Percentiles rank a stretch among this genome's conserved stretches.
Conservation (phyloP, 1,140 invertebrate genomes). For the Brachystomella parvula region DNA sequence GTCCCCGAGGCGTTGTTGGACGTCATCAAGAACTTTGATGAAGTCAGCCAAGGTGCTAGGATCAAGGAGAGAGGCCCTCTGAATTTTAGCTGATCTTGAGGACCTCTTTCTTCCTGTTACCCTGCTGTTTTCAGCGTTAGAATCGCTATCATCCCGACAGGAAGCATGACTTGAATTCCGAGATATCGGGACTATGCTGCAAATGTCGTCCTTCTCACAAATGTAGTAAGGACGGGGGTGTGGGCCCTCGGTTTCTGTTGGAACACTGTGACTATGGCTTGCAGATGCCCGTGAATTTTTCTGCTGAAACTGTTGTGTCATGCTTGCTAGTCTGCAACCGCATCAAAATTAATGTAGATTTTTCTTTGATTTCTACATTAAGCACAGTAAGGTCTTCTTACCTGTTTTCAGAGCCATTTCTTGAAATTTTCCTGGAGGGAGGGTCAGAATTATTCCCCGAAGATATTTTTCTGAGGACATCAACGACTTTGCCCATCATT, state of each 20-base stretch:
- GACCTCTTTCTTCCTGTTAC: not conserved
- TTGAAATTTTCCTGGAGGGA: conserved; percentile 28
- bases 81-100: not conserved
- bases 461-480: conserved; percentile 29
- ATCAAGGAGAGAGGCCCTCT: not conserved
- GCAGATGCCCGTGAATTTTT: too few species aligned
- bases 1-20: conserved; percentile 21
- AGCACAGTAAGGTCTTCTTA: not conserved
- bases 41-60: conserved; percentile 25
- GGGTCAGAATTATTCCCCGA: conserved; percentile 22
- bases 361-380: not conserved
- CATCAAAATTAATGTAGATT: too few species aligned
- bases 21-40: conserved; percentile 25
- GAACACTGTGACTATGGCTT: too few species aligned
- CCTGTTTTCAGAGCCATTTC: conserved; percentile 1
- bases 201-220: not conserved
- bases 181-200: not conserved
- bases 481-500: conserved; percentile 27
- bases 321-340: too few species aligned
- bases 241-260: not conserved
- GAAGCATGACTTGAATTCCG: not conserved
- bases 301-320: too few species aligned
- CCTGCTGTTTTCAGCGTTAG: not conserved
- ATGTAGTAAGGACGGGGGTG: not conserved
- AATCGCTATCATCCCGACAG: not conserved